Conservation (phyloP, 2,888 invertebrate genomes). For the Tyria jacobaeae region DNA sequence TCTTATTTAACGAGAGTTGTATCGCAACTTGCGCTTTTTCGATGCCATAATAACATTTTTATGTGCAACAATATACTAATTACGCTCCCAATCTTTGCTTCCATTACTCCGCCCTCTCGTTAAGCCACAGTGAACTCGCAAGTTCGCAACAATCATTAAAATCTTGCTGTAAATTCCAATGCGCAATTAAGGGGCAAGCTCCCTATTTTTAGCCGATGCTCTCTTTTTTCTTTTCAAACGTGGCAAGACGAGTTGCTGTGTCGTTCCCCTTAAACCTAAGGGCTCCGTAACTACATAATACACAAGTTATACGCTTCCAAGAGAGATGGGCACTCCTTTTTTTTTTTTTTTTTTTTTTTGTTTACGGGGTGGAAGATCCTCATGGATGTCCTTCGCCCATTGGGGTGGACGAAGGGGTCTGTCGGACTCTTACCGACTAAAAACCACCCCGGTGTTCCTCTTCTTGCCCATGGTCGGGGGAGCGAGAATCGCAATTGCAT, state of each 20-base stretch:
- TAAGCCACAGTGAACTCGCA: slow-evolving; percentile 43
- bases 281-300: slow-evolving; percentile 45
- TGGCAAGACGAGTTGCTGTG: slow-evolving; percentile 60
- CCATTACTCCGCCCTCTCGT: slow-evolving; percentile 59
- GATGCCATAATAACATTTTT: slow-evolving; percentile 45
- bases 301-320: slow-evolving; percentile 33
- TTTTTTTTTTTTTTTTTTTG: no score
- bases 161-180: slow-evolving; percentile 79
- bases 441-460: no score
- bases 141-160: slow-evolving; percentile 66
- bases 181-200: slow-evolving; percentile 75
- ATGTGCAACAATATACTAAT: slow-evolving; percentile 60
- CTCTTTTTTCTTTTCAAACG: slow-evolving; percentile 65
- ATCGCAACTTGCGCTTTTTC: slow-evolving; percentile 37
- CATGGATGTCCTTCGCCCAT: no score
- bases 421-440: no score
- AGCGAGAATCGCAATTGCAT: no score
- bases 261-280: slow-evolving; percentile 63
- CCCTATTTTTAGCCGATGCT: slow-evolving; percentile 78
- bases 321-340: slow-evolving; percentile 53
- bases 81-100: slow-evolving; percentile 59
- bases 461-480: no score
- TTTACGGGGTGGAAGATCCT: no score
- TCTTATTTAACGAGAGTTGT: slow-evolving; percentile 38
- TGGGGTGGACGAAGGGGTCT: no score